Conservation (phyloP, 2,113 vertebrate genomes). For the Amblyornis subalaris region DNA sequence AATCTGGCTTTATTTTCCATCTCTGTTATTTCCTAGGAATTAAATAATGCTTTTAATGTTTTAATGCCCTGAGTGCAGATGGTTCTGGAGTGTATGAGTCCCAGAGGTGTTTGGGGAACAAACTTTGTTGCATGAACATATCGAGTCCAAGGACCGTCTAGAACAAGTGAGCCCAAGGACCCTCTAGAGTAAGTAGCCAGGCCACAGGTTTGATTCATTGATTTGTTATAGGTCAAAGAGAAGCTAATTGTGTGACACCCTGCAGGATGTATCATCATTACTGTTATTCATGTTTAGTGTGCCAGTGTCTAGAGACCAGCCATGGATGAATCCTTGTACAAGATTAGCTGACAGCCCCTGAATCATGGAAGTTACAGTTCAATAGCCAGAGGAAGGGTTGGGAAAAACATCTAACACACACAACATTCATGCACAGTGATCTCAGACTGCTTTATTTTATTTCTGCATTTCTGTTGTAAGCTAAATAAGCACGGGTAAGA, state of each 20-base stretch:
- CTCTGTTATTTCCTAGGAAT: not conserved
- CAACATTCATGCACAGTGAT: not conserved
- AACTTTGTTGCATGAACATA: not conserved
- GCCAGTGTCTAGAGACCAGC: not conserved
- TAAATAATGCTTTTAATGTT: not conserved
- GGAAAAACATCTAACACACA: not conserved
- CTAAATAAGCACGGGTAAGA: not conserved
- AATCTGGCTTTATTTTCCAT: not conserved
- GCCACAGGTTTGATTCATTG: not conserved
- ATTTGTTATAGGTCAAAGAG: slow-evolving; percentile 19
- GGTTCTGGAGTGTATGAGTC: not conserved
- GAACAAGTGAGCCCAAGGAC: not conserved
- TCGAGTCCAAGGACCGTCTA: not conserved
- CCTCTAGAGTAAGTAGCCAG: not conserved
- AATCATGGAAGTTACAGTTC: not conserved
- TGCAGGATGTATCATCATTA: not conserved
- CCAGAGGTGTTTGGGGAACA: not conserved
- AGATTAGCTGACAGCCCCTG: not conserved
- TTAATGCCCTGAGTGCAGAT: not conserved
- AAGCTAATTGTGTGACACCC: not conserved
- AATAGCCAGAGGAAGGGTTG: not conserved
- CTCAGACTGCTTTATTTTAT: not conserved
- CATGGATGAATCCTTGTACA: not conserved
- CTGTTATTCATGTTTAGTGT: not conserved
- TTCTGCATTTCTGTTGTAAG: not conserved